These are phyloP conservation scores for Taeniopygia guttata DNA, from an alignment of 2,797 vertebrate species.

Conservation along the genomic window DNA sequence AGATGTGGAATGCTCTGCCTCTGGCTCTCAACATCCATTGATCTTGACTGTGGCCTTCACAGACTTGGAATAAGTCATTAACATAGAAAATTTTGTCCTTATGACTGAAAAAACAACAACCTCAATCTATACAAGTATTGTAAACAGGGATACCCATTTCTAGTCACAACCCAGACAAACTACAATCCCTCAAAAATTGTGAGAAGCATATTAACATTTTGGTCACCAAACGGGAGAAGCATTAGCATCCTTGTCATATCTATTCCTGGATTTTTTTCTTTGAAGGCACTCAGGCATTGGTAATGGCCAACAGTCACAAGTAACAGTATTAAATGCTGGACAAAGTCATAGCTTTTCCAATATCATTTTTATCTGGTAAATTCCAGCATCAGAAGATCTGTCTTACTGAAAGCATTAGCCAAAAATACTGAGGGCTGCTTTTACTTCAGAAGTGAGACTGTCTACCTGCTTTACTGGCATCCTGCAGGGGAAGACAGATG, in stretches of 20 bases:
- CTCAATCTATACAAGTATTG: fast-evolving
- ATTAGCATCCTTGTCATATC: fast-evolving
- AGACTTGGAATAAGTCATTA: neutral
- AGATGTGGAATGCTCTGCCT: neutral
- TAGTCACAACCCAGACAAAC: neutral
- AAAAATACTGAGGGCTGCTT: neutral
- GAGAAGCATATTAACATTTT: neutral
- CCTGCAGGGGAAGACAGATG: slow-evolving; percentile 67
- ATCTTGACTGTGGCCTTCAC: neutral
- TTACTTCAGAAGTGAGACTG: slow-evolving; percentile 24
- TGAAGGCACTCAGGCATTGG: fast-evolving
- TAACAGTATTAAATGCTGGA: neutral
- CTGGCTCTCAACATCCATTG: neutral
- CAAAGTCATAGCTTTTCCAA: neutral
- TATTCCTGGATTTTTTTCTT: neutral
- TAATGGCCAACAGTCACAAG: neutral
- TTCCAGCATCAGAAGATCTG: neutral
- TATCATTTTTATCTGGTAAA: neutral
- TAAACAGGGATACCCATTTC: neutral
- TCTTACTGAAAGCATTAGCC: neutral
- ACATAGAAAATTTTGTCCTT: neutral
- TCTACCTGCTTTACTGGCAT: slow-evolving; percentile 56
- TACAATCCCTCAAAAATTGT: neutral
- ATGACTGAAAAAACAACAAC: neutral
- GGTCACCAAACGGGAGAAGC: neutral